Base-by-base conservation (phyloP, 2,113 vertebrate genomes). In the Pangasianodon gigas region DNA sequence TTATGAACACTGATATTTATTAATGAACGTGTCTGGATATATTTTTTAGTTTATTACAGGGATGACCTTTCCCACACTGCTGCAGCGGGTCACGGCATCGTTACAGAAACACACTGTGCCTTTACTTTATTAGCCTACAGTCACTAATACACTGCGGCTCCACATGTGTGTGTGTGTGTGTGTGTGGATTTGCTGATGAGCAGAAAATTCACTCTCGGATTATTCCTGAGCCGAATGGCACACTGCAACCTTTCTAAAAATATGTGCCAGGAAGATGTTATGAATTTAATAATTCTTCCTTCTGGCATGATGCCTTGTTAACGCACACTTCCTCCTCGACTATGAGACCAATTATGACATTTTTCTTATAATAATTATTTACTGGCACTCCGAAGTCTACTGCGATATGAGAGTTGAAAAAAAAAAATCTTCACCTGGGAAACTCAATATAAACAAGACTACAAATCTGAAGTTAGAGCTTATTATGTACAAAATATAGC, bases 401-500 rank as follows among this genome's bases (percentile, higher is more conserved):
- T 21, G 80, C 51, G 1, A 54, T 54, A 32, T 56, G 51, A 54
- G 26, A 32, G 24, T 80, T n/a, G 4, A 3, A 37, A 82, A 9
- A 16, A 7, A 56, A 54, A 81, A 80, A 80, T 52, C 0, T 80
- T 19, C 51, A 82, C n/a, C 16, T 54, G 48, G 6, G 52, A 80
- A 80, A 52, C 51, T 82, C 14, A 6, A 56, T 37, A 32, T 82
- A 54, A 56, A 56, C 14, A 3, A 32, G 29, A n/a, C 37, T 82
- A 54, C 80, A 82, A 82, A 82, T 82, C n/a, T 56, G n/a, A 56
- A 54, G 29, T n/a, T 82, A 82, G 51, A 82, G 51, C 29, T 82
- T 82, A 32, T 37, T 32, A 82, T 37, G 6, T 56, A 54, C 14
- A 37, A 32, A 56, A 56, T 56, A 82, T 32, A 82, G 16, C 48